These are phyloP conservation scores for Macrotrachela quadricornifera DNA, from an alignment of 1,140 invertebrate species.

Conservation along the genomic window DNA sequence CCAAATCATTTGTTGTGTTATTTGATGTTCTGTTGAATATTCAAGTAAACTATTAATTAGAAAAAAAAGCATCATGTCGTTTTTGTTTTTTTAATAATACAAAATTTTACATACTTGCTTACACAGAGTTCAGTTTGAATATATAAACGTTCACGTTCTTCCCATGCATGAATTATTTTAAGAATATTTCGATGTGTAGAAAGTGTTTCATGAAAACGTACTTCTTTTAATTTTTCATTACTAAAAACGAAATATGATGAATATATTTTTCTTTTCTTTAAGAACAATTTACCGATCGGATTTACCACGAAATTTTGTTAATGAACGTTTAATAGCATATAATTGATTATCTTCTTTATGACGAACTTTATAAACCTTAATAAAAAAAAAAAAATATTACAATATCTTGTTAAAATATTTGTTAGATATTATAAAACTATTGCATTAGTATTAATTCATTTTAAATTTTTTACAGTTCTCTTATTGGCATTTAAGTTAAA, in stretches of 20 bases:
- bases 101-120: conserved; percentile 23
- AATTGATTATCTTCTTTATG: conserved; percentile 41
- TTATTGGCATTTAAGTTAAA: too few relatives aligned
- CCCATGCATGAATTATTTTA: conserved; percentile 46
- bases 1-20: conserved; percentile 34
- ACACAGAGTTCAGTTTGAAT: conserved; percentile 50
- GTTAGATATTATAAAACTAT: too few relatives aligned
- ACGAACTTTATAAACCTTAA: conserved; percentile 38
- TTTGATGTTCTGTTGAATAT: conserved; percentile 30
- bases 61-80: conserved; percentile 1
- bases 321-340: conserved; percentile 48
- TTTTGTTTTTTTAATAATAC: neutral
- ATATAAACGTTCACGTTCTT: conserved; percentile 45
- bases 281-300: conserved; percentile 38
- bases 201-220: conserved; percentile 44
- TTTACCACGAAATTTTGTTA: conserved; percentile 38
- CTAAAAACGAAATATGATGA: conserved; percentile 19
- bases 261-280: too few relatives aligned
- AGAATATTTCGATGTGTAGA: conserved; percentile 46
- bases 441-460: too few relatives aligned
- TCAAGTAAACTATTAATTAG: conserved; percentile 22
- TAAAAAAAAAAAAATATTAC: too few relatives aligned
- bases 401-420: too few relatives aligned
- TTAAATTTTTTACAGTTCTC: too few relatives aligned
- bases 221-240: conserved; percentile 42